Percentiles rank a stretch among this genome's conserved stretches.
These are phyloP conservation scores for Montipora cactus DNA, from an alignment of 64 coral and sea anemone genomes.

Conservation along the genomic window DNA sequence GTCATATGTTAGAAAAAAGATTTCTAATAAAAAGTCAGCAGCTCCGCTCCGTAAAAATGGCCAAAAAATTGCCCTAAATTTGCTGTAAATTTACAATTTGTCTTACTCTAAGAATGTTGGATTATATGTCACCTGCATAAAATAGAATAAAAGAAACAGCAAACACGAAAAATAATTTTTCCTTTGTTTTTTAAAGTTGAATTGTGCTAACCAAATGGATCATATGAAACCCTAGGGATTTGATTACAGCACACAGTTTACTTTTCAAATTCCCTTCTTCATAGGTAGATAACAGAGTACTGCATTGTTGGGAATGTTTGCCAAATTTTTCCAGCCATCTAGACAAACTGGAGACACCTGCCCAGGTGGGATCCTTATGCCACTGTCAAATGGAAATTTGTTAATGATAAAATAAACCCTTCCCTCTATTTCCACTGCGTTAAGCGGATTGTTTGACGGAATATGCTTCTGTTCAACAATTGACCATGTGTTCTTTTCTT, in stretches of 20 bases:
- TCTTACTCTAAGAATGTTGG: no score
- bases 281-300: not conserved
- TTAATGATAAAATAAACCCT: constrained; percentile 53
- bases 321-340: constrained; percentile 17
- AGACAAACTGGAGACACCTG: constrained; percentile 37
- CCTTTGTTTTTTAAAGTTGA: no score
- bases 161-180: no score
- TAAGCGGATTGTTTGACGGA: constrained; percentile 28
- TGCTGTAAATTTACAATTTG: no score
- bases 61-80: no score
- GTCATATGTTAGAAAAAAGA: no score
- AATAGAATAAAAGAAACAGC: no score
- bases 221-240: no score
- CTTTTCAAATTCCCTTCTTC: not conserved
- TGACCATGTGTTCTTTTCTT: constrained; percentile 17
- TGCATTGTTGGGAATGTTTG: not conserved
- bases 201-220: no score
- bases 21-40: no score
- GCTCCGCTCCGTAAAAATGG: no score
- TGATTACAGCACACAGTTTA: not conserved
- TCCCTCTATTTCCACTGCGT: constrained; percentile 30
- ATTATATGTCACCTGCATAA: no score
- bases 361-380: constrained; percentile 45
- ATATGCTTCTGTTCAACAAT: constrained; percentile 35
- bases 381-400: constrained; percentile 35